phyloP scores from a whole-genome alignment of 1,140 invertebrate genomes.

The Diprion similis region DNA sequence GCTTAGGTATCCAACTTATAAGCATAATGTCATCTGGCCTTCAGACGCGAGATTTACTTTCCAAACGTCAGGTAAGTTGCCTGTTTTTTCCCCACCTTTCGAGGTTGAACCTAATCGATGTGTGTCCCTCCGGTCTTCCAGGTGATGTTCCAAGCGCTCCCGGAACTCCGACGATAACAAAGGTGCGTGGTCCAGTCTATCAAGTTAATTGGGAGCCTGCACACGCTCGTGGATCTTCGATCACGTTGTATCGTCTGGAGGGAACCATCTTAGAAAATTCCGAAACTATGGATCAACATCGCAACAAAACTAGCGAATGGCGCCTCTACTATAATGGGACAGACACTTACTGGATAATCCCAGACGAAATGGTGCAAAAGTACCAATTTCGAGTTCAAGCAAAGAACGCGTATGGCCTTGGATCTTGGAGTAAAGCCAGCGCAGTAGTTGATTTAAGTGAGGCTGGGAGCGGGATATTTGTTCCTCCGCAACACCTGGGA shows the following conservation, averaged over 20 bases:
- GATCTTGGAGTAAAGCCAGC: conserved; percentile 74
- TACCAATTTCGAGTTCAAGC: conserved; percentile 82
- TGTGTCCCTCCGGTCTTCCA: conserved; percentile 37
- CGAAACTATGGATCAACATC: conserved; percentile 46
- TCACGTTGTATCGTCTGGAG: conserved; percentile 69
- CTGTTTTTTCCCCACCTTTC: conserved; percentile 22
- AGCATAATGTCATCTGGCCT: conserved; percentile 72
- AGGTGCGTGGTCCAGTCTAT: conserved; percentile 70
- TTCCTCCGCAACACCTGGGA: conserved; percentile 65
- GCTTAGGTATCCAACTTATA: conserved; percentile 70
- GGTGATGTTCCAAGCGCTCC: conserved; percentile 73
- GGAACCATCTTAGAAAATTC: conserved; percentile 47
- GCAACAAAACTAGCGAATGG: conserved; percentile 62
- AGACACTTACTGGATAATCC: conserved; percentile 81
- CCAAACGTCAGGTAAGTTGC: conserved; percentile 73
- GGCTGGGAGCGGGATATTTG: conserved; percentile 64
- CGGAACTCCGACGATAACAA: conserved; percentile 70
- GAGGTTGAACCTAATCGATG: neutral
- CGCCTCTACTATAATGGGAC: conserved; percentile 82
- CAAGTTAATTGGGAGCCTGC: conserved; percentile 77
- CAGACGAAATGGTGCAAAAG: conserved; percentile 67
- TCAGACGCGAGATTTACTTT: conserved; percentile 72
- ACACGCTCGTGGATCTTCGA: conserved; percentile 69
- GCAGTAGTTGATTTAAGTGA: conserved; percentile 64
- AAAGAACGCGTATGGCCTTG: conserved; percentile 78